These are phyloP conservation scores for Cheilosia urbana DNA, from an alignment of 2,888 invertebrate species.

Conservation along the genomic window DNA sequence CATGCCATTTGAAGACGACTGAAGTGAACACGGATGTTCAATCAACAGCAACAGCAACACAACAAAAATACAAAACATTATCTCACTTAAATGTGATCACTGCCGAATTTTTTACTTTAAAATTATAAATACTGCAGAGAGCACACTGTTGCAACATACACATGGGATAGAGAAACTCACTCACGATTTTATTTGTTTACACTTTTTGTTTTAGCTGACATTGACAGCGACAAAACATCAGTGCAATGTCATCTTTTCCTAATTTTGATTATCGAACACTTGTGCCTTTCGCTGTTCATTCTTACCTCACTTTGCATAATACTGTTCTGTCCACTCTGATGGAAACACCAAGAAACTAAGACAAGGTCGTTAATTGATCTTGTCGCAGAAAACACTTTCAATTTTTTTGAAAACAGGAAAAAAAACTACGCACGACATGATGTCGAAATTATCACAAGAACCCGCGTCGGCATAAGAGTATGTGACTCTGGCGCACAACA, in stretches of 20 bases:
- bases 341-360: not conserved
- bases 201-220: not conserved
- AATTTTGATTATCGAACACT: slow-evolving; percentile 12
- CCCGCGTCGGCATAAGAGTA: slow-evolving; percentile 12
- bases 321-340: not conserved
- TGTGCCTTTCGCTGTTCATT: slow-evolving; percentile 3
- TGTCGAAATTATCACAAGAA: slow-evolving; percentile 17
- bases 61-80: not conserved
- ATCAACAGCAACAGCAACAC: too few relatives aligned
- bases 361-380: slow-evolving; percentile 37
- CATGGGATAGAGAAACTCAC: slow-evolving; percentile 2
- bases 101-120: not conserved
- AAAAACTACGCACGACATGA: not conserved
- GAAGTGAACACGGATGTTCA: too few relatives aligned
- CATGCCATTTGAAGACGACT: too few relatives aligned
- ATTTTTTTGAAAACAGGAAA: not conserved
- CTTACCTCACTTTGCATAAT: not conserved
- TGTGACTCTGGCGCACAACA: slow-evolving; percentile 19
- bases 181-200: slow-evolving; percentile 22
- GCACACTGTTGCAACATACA: not conserved
- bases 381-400: slow-evolving; percentile 10
- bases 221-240: not conserved
- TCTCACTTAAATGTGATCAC: not conserved
- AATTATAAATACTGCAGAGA: not conserved
- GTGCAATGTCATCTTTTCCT: not conserved